A percentile compares a stretch with the other conserved stretches of the same genome.
These are phyloP conservation scores for Suncus etruscus DNA, from an alignment of 2,113 vertebrate genomes.

Conservation along the genomic window DNA sequence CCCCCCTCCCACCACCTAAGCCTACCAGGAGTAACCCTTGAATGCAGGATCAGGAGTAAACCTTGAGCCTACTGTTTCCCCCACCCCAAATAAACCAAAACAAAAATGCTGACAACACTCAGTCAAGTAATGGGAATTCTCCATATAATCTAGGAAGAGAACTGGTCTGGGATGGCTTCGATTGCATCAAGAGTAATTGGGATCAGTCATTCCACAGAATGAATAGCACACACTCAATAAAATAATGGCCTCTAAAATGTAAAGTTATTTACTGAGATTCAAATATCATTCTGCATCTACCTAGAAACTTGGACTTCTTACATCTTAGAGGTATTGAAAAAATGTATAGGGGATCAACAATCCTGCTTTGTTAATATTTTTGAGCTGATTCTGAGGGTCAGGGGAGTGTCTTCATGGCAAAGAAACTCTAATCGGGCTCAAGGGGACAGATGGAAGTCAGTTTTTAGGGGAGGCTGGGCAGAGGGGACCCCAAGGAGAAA, in stretches of 20 bases:
- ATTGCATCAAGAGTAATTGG: neutral
- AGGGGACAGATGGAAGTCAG: neutral
- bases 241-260: slow-evolving; percentile 38
- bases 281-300: neutral
- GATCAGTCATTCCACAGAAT: neutral
- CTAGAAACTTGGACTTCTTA: slow-evolving; percentile 33
- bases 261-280: slow-evolving; percentile 38
- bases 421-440: neutral
- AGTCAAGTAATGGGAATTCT: neutral
- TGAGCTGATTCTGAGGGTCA: neutral
- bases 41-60: too few relatives aligned
- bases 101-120: too few relatives aligned
- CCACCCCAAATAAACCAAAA: too few relatives aligned
- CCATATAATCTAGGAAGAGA: neutral
- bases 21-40: too few relatives aligned
- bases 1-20: too few relatives aligned
- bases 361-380: neutral
- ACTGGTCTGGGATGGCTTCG: too few relatives aligned
- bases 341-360: neutral
- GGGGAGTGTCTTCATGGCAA: neutral
- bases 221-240: neutral
- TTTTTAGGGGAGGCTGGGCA: neutral
- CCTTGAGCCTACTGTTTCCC: too few relatives aligned
- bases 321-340: neutral
- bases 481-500: neutral